Conservation (phyloP, 2,113 vertebrate species). For the Candoia aspera region DNA sequence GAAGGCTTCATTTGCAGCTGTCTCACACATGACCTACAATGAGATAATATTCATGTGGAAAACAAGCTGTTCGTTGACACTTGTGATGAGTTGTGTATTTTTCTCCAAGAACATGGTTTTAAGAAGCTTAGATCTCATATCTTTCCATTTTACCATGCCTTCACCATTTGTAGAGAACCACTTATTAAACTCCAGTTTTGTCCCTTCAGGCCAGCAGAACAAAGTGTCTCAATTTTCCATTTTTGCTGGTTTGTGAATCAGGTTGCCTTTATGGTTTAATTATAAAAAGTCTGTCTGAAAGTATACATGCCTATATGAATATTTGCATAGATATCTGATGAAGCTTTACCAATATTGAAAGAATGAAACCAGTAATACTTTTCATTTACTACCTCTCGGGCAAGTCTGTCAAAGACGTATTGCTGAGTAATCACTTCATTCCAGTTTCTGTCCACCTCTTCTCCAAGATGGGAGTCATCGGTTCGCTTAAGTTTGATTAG, state of each 20-base stretch:
- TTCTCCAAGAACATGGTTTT: background rate
- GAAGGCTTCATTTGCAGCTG: constrained; percentile 6
- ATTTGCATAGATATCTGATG: background rate
- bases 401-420: constrained; percentile 89
- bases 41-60: constrained; percentile 13
- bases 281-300: background rate
- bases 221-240: background rate
- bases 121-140: background rate
- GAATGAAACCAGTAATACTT: background rate
- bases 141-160: background rate
- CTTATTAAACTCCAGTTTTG: background rate
- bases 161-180: background rate
- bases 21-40: background rate
- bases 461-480: constrained; percentile 92
- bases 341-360: background rate
- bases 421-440: constrained; percentile 92
- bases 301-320: background rate
- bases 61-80: background rate
- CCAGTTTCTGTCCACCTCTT: constrained; percentile 98
- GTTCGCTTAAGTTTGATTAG: constrained; percentile 95
- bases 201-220: background rate
- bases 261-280: background rate
- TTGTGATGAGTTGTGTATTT: background rate
- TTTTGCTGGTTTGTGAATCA: background rate
- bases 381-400: constrained; percentile 80